phyloP scores from a whole-genome alignment of 2,797 vertebrate species.

The Huso huso region DNA sequence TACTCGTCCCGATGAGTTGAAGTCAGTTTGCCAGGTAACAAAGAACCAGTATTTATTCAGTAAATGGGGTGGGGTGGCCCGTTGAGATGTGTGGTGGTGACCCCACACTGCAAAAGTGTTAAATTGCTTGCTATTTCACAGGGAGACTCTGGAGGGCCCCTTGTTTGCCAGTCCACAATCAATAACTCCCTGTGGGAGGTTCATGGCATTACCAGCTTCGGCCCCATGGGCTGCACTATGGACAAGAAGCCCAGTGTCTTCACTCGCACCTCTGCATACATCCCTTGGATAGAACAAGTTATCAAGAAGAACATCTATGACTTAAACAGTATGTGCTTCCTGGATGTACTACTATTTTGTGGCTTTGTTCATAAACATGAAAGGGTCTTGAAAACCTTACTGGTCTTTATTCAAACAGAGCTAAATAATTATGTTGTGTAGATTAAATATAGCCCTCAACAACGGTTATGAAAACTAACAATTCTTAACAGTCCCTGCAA shows the following conservation, averaged over 20 bases:
- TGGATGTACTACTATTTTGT: background rate
- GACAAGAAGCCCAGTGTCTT: constrained; percentile 70
- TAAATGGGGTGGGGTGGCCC: too few relatives aligned
- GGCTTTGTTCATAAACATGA: too few relatives aligned
- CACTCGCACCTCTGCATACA: constrained; percentile 57
- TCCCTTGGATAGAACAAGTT: constrained; percentile 55
- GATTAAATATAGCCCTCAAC: too few relatives aligned
- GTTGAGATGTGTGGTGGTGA: background rate
- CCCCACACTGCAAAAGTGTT: background rate
- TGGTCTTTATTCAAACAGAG: too few relatives aligned
- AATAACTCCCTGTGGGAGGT: constrained; percentile 47
- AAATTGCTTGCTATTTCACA: constrained; percentile 23
- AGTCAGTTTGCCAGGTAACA: constrained; percentile 64
- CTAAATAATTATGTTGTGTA: too few relatives aligned
- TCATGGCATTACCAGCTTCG: constrained; percentile 68
- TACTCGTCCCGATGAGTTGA: constrained; percentile 59
- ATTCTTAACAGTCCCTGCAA: too few relatives aligned
- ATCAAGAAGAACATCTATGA: constrained; percentile 59
- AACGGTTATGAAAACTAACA: too few relatives aligned
- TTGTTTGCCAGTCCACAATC: constrained; percentile 55
- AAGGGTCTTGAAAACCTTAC: too few relatives aligned
- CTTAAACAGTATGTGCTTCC: constrained; percentile 39
- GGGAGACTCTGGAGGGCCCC: constrained; percentile 65
- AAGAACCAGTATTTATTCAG: too few relatives aligned
- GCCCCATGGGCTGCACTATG: constrained; percentile 66